Evolutionary conservation across 2,113 vertebrate species (phyloP).

Genomic region (Ceyx melanurus): DNA sequence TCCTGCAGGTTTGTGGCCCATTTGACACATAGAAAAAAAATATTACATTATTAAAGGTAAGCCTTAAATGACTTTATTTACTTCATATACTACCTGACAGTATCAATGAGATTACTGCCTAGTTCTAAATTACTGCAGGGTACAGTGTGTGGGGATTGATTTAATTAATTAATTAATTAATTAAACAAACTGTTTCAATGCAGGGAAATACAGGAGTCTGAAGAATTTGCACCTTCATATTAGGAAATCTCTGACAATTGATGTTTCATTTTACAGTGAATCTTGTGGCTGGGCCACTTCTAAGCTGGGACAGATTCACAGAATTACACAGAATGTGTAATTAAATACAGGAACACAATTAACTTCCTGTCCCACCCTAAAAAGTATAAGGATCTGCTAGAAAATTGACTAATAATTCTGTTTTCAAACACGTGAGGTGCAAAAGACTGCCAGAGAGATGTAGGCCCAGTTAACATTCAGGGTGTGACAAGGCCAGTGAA

Average conservation of each 20-base stretch:
- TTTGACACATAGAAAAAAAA: slow-evolving; percentile 5
- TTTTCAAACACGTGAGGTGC: background rate
- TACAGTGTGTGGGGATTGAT: background rate
- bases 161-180: too few relatives aligned
- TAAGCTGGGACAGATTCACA: too few relatives aligned
- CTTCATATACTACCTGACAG: slow-evolving; percentile 9
- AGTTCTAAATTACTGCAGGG: slow-evolving; percentile 3
- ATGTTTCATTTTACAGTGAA: too few relatives aligned
- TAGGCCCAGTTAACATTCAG: background rate
- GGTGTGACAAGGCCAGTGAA: background rate
- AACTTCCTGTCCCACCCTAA: background rate
- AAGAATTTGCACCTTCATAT: too few relatives aligned
- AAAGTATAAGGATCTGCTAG: background rate
- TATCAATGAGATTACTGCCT: background rate
- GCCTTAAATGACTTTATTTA: slow-evolving; percentile 47
- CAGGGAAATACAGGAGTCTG: background rate
- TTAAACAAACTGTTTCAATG: background rate
- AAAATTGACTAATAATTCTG: background rate
- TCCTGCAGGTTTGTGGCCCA: background rate
- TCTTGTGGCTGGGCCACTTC: too few relatives aligned
- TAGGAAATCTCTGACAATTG: too few relatives aligned
- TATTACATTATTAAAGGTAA: slow-evolving; percentile 22
- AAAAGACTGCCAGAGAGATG: background rate
- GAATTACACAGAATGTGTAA: too few relatives aligned
- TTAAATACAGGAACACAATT: background rate